Evolutionary conservation across 2,888 invertebrate genomes (phyloP), one percentile per base, ranked within the genome.

Genomic region (Rhamnusium bicolor): DNA sequence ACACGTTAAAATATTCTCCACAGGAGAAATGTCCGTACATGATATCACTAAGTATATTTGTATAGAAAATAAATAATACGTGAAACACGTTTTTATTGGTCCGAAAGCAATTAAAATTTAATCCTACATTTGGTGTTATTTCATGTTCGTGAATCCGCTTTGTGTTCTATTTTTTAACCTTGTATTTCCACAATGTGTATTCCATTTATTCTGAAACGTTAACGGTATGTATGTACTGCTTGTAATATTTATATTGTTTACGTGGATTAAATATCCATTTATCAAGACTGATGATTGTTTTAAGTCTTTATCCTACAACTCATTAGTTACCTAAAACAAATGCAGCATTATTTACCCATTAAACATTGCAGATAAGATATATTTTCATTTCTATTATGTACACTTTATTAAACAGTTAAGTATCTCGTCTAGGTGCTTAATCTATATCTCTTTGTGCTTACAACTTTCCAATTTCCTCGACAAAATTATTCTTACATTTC

Each of bases 201-300:
- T 8, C 3, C n/a, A 40, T 40, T 40, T 40, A 12, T 40, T 10
- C n/a, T 12, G 40, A n/a, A n/a, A 40, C 4, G 12, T 5, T 4
- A 40, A n/a, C 2, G 32, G 32, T 12, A 5, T 40, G n/a, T 40
- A 40, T 40, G n/a, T 40, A 40, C n/a, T n/a, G 12, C n/a, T 40
- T 4, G 12, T n/a, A 40, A 40, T 40, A 40, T n/a, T 19, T 54
- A 21, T 10, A 24, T 54, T 54, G 24, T 24, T 24, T 19, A 54
- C 24, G 27, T 27, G 27, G 24, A 54, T 54, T 54, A 54, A 54
- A 40, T 54, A 54, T n/a, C 14, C 27, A 21, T 24, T 54, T 54
- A 24, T 21, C 54, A 19, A 54, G 4, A 24, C 14, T 27, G 54
- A 54, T n/a, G 54, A 54, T 54, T 54, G 24, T 5, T 40, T n/a